Evolutionary conservation across 2,113 vertebrate species (phyloP).

Genomic region (Athene cunicularia): DNA sequence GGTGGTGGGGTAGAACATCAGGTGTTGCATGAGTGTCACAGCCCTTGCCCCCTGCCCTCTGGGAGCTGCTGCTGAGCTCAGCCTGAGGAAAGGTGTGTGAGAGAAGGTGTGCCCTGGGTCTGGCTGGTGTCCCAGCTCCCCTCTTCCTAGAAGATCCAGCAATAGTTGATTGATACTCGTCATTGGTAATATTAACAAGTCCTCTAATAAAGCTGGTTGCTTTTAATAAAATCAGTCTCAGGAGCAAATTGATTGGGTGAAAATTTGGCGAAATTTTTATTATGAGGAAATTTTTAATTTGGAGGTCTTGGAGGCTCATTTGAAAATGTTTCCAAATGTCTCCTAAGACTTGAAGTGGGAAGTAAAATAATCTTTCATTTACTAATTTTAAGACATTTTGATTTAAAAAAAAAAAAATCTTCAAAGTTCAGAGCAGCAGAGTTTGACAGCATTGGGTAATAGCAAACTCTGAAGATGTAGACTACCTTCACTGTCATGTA

Average conservation of each 20-base stretch:
- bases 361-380: background rate
- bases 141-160: background rate
- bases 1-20: background rate
- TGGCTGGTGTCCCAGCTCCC: rapidly evolving
- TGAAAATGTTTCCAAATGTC: background rate
- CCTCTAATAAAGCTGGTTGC: background rate
- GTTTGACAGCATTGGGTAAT: background rate
- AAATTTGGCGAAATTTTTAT: background rate
- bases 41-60: background rate
- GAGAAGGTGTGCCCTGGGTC: background rate
- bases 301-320: background rate
- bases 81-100: background rate
- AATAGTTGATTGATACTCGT: background rate
- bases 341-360: background rate
- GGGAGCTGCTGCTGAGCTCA: background rate
- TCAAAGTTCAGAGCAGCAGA: background rate
- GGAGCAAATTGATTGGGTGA: background rate
- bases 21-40: rapidly evolving
- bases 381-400: background rate
- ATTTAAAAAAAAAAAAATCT: background rate
- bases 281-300: background rate
- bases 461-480: background rate
- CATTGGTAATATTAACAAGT: background rate
- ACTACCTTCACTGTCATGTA: background rate
- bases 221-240: background rate